Conservation (phyloP, 2,797 vertebrate genomes). For the Chromobotia macracanthus region DNA sequence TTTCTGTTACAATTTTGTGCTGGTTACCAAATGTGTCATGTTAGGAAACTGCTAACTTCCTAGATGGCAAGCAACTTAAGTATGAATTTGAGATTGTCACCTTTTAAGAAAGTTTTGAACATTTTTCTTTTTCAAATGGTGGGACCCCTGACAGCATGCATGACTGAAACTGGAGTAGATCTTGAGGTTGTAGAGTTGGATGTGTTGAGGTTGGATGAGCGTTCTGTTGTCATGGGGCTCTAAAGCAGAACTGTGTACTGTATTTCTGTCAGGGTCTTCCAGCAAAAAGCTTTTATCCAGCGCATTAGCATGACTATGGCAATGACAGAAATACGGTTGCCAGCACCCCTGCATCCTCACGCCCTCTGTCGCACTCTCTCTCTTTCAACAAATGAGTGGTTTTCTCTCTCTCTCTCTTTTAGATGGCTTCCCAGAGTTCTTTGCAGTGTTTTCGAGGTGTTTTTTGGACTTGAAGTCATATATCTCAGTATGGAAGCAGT, state of each 20-base stretch:
- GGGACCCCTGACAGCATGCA: background rate
- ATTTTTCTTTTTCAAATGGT: background rate
- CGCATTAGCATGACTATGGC: slow-evolving; percentile 82
- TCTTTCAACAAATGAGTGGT: background rate
- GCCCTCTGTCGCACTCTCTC: slow-evolving; percentile 2
- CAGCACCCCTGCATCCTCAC: slow-evolving; percentile 62
- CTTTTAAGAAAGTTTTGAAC: background rate
- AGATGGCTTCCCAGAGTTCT: slow-evolving; percentile 67
- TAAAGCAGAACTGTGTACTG: slow-evolving; percentile 29
- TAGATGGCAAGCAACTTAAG: background rate
- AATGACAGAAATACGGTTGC: slow-evolving; percentile 78
- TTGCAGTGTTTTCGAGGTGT: slow-evolving; percentile 54
- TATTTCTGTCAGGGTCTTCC: slow-evolving; percentile 68
- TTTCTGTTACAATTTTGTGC: background rate
- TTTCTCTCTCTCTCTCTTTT: slow-evolving; percentile 24
- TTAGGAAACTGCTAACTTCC: background rate
- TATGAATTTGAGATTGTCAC: background rate
- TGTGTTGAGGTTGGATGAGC: background rate
- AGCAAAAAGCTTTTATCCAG: slow-evolving; percentile 73
- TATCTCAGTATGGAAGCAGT: slow-evolving; percentile 71
- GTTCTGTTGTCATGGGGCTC: background rate
- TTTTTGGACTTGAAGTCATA: slow-evolving; percentile 68
- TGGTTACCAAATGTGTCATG: background rate
- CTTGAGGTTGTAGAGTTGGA: background rate
- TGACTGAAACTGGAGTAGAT: background rate